Base-by-base conservation (phyloP, 1,140 invertebrate species). In the Papilio aristodemus region DNA sequence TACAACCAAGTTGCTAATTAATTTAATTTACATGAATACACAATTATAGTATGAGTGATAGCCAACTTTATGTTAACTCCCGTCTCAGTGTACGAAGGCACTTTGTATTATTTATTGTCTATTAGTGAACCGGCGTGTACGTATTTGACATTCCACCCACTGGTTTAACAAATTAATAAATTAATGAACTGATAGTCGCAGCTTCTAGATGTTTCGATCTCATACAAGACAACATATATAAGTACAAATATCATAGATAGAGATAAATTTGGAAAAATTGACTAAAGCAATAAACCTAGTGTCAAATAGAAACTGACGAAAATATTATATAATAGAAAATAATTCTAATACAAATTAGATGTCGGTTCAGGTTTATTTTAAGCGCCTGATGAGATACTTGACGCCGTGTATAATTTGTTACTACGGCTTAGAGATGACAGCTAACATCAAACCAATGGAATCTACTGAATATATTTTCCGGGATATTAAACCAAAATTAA, bases 1-100 rank as follows among this genome's bases (percentile, higher is more conserved):
- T 68, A 72, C 75, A 75, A 71, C 69, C 71, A 68, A 70, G 78
- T 78, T 74, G 73, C 76, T 82, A 84, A 83, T 81, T 74, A 79
- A 75, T 72, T 74, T 71, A 75, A 84, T 84, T 84, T 83, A 79
- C 80, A 83, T 84, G 70, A 79, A 79, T 76, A 71, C 71, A 77
- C 82, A 74, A 84, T 84, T 79, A 84, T 64, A 38, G 58, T 74
- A 81, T 82, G 81, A 83, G 63, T 73, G 73, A 83, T 82, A 77
- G 71, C 36, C 67, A 14, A 66, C 72, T 80, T 77, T 67, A n/a
- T 67, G 19, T 46, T 63, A 39, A 60, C 69, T 46, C 38, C 36
- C 32, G 37, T 37, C n/a, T 38, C 57, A 68, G 22, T 60, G 46
- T 25, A 11, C 57, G 68, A 71, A 67, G 69, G 75, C 67, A 73